Base-by-base conservation (phyloP, 2,797 vertebrate species). In the Channallabes apus region DNA sequence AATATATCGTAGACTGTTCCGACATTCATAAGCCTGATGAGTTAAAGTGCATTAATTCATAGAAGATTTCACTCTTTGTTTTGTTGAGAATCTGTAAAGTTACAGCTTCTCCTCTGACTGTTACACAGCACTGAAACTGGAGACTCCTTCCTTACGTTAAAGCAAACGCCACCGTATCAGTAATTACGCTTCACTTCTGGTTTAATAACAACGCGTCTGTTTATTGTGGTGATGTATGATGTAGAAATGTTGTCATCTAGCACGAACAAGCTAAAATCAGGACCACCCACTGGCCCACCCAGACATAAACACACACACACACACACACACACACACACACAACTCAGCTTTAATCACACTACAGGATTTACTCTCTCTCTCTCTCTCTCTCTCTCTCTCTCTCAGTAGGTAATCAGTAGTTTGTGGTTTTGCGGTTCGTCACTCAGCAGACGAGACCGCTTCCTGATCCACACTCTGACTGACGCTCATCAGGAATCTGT, bases 401-500 rank as follows among this genome's bases (percentile, higher is more conserved):
- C 69, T n/a, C 8, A 46, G 12, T 56, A 71, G 71, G 88, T 84
- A 87, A 80, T 87, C 76, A 82, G 46, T 29, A 51, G 73, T 12
- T 80, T 80, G 88, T 46, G 85, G 69, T 86, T 12, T 77, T 72
- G 87, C 22, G 86, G 79, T 81, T 41, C 80, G 61, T 87, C 84
- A 88, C 82, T 89, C 86, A 83, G 84, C 85, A 88, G 84, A 69
- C 77, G n/a, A 59, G 80, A 68, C 32, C 65, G 61, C 82, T 86
- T 80, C 87, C 85, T 82, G 56, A 41, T 79, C 38, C 81, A 67
- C 65, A 61, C 85, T 81, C 68, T 69, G 68, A 18, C 41, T 82
- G 84, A 69, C 65, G 59, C 64, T 82, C 59, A 32, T 38, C 80
- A 17, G 41, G 78, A 82, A 75, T 82, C 68, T 76, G 72, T 71